Evolutionary conservation across 2,113 vertebrate species (phyloP), one percentile per base, ranked within the genome.

Genomic region (Cyphomyrus plagiostoma): DNA sequence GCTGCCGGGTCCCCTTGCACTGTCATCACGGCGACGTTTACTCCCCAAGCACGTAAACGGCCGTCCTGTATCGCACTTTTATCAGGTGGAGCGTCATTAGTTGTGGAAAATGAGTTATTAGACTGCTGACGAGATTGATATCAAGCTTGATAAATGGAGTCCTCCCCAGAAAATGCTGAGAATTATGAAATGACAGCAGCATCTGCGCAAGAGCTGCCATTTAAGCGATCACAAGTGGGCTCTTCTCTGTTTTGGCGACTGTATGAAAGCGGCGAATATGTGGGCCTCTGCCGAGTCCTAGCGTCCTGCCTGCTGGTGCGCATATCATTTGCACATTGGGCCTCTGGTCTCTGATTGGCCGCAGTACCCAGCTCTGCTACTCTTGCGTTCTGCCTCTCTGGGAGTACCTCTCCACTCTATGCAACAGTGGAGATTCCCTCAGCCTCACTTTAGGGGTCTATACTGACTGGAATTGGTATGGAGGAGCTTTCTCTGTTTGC

Each of bases 161-260:
- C 89, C 89, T 89, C 90, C 84, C 83, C 45, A 91, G 90, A 91
- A 92, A 91, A 92, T 91, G 91, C 92, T 93, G 92, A 89, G 93
- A 92, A 91, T 93, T 92, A 93, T 93, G 91, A 91, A 92, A 62
- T 90, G 87, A 83, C 90, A 89, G 91, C 91, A 90, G 90, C 93
- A 56, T 91, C 90, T 90, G 66, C 91, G 89, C 92, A 89, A 89
- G 91, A 91, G 92, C 90, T 92, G 90, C 88, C 91, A 90, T 94
- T 87, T 91, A 91, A 92, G 92, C 91, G 89, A 93, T 93, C 92
- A 93, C 89, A 93, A 94, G 94, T 90, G 91, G 92, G 92, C 92
- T 92, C 91, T 93, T 93, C 91, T 91, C 90, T 91, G 88, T 88
- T 89, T 52, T 92, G 39, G 66, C 35, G 62, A 48, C 90, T 66